These are phyloP conservation scores for Eilema depressum DNA, from an alignment of 2,888 invertebrate genomes.

Conservation along the genomic window DNA sequence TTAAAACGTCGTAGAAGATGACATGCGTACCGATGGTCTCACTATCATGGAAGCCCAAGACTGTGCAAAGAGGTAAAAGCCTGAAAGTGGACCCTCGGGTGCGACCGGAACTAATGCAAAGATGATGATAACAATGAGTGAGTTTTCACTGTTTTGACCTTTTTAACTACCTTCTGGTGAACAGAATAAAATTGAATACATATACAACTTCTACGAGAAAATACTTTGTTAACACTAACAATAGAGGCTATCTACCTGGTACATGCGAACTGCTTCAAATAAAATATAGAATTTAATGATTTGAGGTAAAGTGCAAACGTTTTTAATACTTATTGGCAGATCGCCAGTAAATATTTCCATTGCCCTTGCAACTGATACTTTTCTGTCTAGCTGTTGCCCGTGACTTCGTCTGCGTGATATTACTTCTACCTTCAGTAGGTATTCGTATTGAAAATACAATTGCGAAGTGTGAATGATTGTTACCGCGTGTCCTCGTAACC, in stretches of 20 bases:
- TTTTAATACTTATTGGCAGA: slow-evolving; percentile 38
- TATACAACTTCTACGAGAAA: neutral
- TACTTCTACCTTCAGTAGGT: neutral
- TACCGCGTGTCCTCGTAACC: too few relatives aligned
- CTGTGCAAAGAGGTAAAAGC: too few relatives aligned
- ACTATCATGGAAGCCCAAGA: too few relatives aligned
- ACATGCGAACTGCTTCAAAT: neutral
- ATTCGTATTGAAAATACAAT: too few relatives aligned
- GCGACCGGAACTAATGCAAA: too few relatives aligned
- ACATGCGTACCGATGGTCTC: too few relatives aligned
- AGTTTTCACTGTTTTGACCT: too few relatives aligned
- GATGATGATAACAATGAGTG: too few relatives aligned
- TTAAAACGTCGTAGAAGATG: too few relatives aligned
- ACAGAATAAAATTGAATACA: neutral
- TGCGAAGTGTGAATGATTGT: too few relatives aligned
- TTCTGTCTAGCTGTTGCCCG: neutral
- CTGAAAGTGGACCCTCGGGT: too few relatives aligned
- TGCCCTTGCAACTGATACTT: slow-evolving; percentile 14
- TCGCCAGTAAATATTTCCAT: slow-evolving; percentile 30
- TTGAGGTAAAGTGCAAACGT: slow-evolving; percentile 27
- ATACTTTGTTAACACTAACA: neutral
- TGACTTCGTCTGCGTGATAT: neutral
- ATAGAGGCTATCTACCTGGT: neutral
- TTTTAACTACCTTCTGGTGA: too few relatives aligned
- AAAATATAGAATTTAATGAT: slow-evolving; percentile 22